Base-by-base conservation (phyloP, 1,140 invertebrate genomes). In the Pollicipes pollicipes region DNA sequence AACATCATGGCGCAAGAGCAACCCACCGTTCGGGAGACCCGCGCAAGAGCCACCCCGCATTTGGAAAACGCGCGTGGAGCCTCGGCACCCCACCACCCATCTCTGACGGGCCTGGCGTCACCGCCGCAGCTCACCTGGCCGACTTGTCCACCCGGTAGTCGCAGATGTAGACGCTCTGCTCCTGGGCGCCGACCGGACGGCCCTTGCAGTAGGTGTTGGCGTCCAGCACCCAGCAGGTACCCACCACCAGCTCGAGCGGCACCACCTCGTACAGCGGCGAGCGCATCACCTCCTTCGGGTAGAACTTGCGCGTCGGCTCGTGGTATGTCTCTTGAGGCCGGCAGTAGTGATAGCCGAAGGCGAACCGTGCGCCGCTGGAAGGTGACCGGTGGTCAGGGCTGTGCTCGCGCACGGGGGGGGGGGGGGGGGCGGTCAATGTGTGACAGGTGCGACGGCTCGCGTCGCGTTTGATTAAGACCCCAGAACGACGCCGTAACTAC, bases 301-400 rank as follows among this genome's bases (percentile, higher is more conserved):
- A 98, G 82, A 98, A 97, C 78, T 93, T 93, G 74, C 95, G 85
- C 0, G 90, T 90, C 27, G 95, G 93, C 79, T 98, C 95, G 79
- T 98, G 95, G 83, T 93, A 98, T 26, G 95, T 98, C 81, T 98
- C 96, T 79, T 97, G 92, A 17, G 95, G 95, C 70, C 95, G 83
- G 68, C 97, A 82, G 81, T 96, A 99, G 80, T 97, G 93, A 80
- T 97, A 93, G 10, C 96, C 96, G 81, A 94, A 97, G 0, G 94
- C 93, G 82, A 90, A 95, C 72, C 89, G 85, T 74, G 93, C 88
- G 2, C 90, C 91, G 27, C 89, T 93, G 76, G 29, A n/a, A n/a
- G n/a, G n/a, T n/a, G n/a, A n/a, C n/a, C n/a, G n/a, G n/a, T n/a
- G n/a, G n/a, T n/a, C n/a, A n/a, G n/a, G n/a, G n/a, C n/a, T n/a